Conservation (phyloP, 2,113 vertebrate genomes). For the Dasyurus viverrinus region DNA sequence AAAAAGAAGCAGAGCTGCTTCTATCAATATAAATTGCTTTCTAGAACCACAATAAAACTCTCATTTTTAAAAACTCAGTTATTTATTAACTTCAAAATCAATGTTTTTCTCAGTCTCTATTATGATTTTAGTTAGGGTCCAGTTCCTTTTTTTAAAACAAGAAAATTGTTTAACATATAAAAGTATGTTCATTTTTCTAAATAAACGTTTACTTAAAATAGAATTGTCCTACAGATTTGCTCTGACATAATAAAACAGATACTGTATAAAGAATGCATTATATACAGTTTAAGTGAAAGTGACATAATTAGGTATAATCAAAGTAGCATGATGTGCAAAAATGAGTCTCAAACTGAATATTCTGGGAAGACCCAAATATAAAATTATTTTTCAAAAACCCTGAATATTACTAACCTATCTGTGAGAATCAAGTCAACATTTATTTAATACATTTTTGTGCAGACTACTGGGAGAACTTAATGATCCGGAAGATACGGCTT, state of each 20-base stretch:
- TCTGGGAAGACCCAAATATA: background rate
- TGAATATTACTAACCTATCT: background rate
- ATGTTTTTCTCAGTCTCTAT: background rate
- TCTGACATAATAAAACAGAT: background rate
- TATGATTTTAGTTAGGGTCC: conserved; percentile 19
- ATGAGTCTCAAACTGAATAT: background rate
- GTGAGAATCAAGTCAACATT: background rate
- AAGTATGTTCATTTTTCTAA: background rate
- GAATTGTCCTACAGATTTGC: background rate
- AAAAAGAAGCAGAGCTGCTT: conserved; percentile 21
- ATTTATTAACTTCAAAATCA: background rate
- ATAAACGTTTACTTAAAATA: background rate
- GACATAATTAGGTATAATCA: background rate
- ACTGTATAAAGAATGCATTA: background rate
- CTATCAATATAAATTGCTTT: conserved; percentile 4
- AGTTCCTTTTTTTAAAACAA: background rate
- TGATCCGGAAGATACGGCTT: background rate
- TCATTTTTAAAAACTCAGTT: conserved; percentile 38
- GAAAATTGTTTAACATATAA: background rate
- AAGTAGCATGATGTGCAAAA: background rate
- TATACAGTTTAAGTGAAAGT: background rate
- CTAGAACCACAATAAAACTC: conserved; percentile 35
- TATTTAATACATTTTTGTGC: background rate
- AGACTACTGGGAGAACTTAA: background rate
- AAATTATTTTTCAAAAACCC: background rate